Conservation (phyloP, 1,140 invertebrate genomes). For the Neuroterus valhalla region DNA sequence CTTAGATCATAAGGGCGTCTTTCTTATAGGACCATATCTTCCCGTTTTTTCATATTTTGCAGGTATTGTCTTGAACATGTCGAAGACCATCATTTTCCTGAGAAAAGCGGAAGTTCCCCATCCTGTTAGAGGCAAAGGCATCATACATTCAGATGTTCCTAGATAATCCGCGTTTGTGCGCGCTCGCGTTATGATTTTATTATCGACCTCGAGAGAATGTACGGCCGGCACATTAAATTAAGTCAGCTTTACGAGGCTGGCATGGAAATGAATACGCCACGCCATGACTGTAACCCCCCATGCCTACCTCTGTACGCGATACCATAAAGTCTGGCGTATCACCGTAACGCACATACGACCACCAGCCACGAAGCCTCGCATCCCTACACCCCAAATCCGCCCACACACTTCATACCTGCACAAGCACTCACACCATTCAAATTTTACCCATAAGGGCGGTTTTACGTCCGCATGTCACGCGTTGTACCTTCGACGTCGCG, state of each 20-base stretch:
- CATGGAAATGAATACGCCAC: constrained; percentile 65
- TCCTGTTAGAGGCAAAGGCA: constrained; percentile 34
- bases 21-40: too few relatives aligned
- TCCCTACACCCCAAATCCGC: constrained; percentile 30
- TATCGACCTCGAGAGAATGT: constrained; percentile 46
- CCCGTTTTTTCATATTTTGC: too few relatives aligned
- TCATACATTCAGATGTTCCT: constrained; percentile 36
- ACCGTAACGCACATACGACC: constrained; percentile 60
- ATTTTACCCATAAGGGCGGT: constrained; percentile 24
- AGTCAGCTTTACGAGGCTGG: constrained; percentile 66
- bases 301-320: constrained; percentile 62
- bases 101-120: constrained; percentile 26
- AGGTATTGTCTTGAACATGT: too few relatives aligned
- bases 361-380: constrained; percentile 59
- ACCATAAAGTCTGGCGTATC: constrained; percentile 67
- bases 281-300: constrained; percentile 44
- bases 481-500: constrained; percentile 25
- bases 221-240: constrained; percentile 65
- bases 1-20: too few relatives aligned
- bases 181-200: constrained; percentile 60
- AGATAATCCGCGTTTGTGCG: constrained; percentile 46
- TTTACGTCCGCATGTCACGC: constrained; percentile 37
- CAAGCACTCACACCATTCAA: constrained; percentile 37
- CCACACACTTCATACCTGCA: constrained; percentile 38
- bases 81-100: neutral